Conservation (phyloP, 2,797 vertebrate genomes). For the Amblyraja radiata region DNA sequence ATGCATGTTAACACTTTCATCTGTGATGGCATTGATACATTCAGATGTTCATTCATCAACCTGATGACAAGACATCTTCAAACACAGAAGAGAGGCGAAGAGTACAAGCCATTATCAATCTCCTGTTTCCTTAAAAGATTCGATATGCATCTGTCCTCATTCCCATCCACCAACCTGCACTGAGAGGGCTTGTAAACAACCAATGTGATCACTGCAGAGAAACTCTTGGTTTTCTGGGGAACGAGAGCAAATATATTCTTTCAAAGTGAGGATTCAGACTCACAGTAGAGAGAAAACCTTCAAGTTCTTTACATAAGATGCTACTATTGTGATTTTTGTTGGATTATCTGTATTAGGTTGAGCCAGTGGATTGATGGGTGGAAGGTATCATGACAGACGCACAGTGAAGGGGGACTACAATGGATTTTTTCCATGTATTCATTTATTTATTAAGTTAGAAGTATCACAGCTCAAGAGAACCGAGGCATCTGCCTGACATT, state of each 20-base stretch:
- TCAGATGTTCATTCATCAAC: conserved; percentile 2
- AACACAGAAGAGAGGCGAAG: not conserved
- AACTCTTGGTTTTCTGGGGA: not conserved
- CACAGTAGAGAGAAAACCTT: not conserved
- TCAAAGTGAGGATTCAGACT: not conserved
- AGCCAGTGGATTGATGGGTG: not conserved
- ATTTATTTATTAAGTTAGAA: not conserved
- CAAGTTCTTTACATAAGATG: conserved; percentile 8
- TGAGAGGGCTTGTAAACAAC: not conserved
- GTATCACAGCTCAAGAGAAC: not conserved
- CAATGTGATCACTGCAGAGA: not conserved
- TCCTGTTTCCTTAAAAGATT: not conserved
- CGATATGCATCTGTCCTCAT: not conserved
- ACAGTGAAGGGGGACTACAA: not conserved
- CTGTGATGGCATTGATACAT: conserved; percentile 14
- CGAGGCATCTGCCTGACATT: not conserved
- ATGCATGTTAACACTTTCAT: not conserved
- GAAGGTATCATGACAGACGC: not conserved
- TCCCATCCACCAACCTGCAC: not conserved
- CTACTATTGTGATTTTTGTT: not conserved
- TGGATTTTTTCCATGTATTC: not conserved
- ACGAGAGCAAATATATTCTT: conserved; percentile 12
- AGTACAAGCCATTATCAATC: not conserved
- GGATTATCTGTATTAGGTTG: conserved; percentile 11
- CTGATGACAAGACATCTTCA: not conserved